Base-by-base conservation (phyloP, 2,888 invertebrate species). In the Cryptus armator region DNA sequence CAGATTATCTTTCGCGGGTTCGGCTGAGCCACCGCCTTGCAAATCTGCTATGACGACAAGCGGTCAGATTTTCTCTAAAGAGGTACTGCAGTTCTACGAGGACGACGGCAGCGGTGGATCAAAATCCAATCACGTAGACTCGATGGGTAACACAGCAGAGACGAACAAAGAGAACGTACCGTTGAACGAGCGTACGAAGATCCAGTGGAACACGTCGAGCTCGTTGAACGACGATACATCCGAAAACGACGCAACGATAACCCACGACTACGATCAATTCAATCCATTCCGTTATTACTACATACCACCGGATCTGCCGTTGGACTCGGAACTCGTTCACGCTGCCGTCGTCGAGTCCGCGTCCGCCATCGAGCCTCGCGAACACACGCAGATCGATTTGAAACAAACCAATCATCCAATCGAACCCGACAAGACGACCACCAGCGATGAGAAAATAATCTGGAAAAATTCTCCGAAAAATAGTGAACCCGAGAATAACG, bases 211-310 rank as follows among this genome's bases (percentile, higher is more conserved):
- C 43, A 78, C 32, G 14, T 46, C 29, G 53, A 76, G 51, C 70
- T 29, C 84, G 9, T 70, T 70, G 56, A 78, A 76, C 68, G 72
- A 82, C 7, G 72, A 85, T 10, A 59, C 72, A 53, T 53, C 43
- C 14, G 76, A 86, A 9, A 83, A 80, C 44, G 84, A 86, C 32
- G 74, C 81, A 12, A 77, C 82, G 68, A 70, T 76, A 48, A 51
- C 70, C 4, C 89, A 89, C 37, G 92, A 94, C 88, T 92, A 94
- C 85, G 93, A 94, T 85, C 93, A 94, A 88, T 95, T 94, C 90
- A 95, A 95, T 93, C 94, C 94, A 68, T 95, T 95, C 91, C 94
- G 95, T 89, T 95, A 95, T 93, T 95, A 95, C 94, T 94, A 95
- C 88, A 94, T 95, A 89, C 94, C 94, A 87, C 95, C 95, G 12